Base-by-base conservation (phyloP, 2,888 invertebrate species). In the Dysmachus trigonus region DNA sequence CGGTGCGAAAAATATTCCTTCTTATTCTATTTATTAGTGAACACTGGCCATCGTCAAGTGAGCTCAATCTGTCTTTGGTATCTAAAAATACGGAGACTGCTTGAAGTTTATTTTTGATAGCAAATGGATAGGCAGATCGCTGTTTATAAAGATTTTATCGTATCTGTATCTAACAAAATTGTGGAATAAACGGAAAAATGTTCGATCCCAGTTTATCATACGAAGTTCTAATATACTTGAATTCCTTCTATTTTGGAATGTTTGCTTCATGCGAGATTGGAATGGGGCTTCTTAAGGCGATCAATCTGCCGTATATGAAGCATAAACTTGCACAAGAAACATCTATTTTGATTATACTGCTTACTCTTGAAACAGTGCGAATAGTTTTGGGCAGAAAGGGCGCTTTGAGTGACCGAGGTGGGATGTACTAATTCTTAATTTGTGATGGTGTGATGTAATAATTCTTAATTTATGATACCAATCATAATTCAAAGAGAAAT, bases 221-320 rank as follows among this genome's bases (percentile, higher is more conserved):
- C 90, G 96, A 97, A 93, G 96, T 97, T 91, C 92, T 97, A 47
- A 94, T 97, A 89, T 97, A 97, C 91, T 92, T 97, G 87, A 97
- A 97, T 92, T 96, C 96, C 71, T 96, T 96, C 92, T 97, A 97
- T 92, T 96, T 97, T 91, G 96, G 96, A 88, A 95, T 97, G 95
- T 97, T 97, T 92, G 95, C 96, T 53, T 94, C 96, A 84, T 96
- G 96, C 91, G 97, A 97, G 93, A 93, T 96, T 88, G 95, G 95
- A 77, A 96, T 97, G 94, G 95, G 95, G 87, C 93, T 96, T 88
- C 94, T 97, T 88, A 97, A 97, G 92, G 95, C 95, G 81, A 94
- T 96, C 87, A 96, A 96, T 92, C 94, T 98, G 76, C 95, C 96
- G 79, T 96, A 97, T 90, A 96, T 96, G 3, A 51, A 27, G 15